Percentiles rank a stretch among this genome's conserved stretches.
These are phyloP conservation scores for Bruchidius siliquastri DNA, from an alignment of 2,888 invertebrate species.

Conservation along the genomic window DNA sequence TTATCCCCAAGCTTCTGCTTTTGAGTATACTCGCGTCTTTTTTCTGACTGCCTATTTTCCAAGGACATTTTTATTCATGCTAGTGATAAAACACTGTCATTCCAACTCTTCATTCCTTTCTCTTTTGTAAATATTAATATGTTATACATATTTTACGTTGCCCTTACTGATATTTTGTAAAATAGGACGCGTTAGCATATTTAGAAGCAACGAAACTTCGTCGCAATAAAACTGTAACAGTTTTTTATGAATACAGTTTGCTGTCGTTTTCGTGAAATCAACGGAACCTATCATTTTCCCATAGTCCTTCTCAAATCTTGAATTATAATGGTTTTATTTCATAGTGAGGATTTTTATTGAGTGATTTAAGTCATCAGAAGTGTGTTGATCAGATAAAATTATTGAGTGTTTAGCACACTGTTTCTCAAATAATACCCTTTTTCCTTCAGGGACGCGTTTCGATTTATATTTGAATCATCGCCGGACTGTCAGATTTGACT, in stretches of 20 bases:
- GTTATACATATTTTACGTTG: constrained; percentile 20
- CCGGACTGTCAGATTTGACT: too few species aligned
- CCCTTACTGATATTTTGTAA: constrained; percentile 20
- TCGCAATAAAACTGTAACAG: constrained; percentile 33
- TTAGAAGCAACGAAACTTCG: constrained; percentile 19
- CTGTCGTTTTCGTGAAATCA: constrained; percentile 16
- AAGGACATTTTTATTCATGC: neutral
- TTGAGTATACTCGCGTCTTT: neutral
- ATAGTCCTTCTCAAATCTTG: neutral
- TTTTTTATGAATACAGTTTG: constrained; percentile 26
- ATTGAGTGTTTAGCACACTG: too few species aligned
- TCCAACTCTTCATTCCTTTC: neutral
- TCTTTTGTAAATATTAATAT: neutral
- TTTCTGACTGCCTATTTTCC: neutral
- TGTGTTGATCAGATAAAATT: too few species aligned
- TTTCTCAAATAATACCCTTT: too few species aligned
- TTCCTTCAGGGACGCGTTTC: too few species aligned
- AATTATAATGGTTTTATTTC: neutral
- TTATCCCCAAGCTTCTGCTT: neutral
- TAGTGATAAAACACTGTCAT: neutral
- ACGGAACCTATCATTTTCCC: neutral
- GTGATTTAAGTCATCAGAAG: neutral
- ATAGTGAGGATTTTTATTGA: neutral
- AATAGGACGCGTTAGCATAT: neutral
- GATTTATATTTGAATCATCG: too few species aligned